Conservation (phyloP, 2,888 invertebrate genomes). For the Eledona agricola region DNA sequence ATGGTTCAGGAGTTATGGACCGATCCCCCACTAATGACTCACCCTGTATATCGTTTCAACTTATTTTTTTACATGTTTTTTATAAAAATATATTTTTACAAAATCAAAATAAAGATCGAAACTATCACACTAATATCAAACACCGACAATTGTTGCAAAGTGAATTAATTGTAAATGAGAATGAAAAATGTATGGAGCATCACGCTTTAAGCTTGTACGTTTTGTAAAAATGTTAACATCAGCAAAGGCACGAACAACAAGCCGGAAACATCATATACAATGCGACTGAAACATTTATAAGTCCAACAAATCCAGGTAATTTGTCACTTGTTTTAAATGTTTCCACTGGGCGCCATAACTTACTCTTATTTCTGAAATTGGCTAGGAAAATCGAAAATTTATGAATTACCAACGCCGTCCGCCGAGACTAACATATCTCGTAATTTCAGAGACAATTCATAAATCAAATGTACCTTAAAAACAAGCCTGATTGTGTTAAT, state of each 20-base stretch:
- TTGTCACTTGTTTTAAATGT: slow-evolving; percentile 38
- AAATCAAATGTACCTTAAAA: slow-evolving; percentile 2
- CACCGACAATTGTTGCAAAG: no score
- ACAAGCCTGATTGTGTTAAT: neutral
- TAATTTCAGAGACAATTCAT: no score
- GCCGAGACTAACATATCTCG: neutral
- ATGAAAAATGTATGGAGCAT: slow-evolving; percentile 1
- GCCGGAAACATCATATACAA: slow-evolving; percentile 19
- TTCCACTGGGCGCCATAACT: slow-evolving; percentile 39
- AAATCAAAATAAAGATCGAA: no score
- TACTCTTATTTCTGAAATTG: slow-evolving; percentile 33
- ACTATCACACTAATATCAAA: no score
- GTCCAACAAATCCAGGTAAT: slow-evolving; percentile 37
- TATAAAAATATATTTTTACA: no score
- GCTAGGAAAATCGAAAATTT: slow-evolving; percentile 33
- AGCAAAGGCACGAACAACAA: neutral
- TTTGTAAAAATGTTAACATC: neutral
- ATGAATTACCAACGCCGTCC: slow-evolving; percentile 4
- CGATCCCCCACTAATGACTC: no score
- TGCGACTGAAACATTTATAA: slow-evolving; percentile 33
- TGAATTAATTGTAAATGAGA: neutral
- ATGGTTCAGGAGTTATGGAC: no score
- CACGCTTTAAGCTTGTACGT: no score
- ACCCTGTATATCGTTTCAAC: no score
- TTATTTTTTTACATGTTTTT: no score